Evolutionary conservation across 2,113 vertebrate species (phyloP), one percentile per base, ranked within the genome.

Genomic region (Gila orcuttii): DNA sequence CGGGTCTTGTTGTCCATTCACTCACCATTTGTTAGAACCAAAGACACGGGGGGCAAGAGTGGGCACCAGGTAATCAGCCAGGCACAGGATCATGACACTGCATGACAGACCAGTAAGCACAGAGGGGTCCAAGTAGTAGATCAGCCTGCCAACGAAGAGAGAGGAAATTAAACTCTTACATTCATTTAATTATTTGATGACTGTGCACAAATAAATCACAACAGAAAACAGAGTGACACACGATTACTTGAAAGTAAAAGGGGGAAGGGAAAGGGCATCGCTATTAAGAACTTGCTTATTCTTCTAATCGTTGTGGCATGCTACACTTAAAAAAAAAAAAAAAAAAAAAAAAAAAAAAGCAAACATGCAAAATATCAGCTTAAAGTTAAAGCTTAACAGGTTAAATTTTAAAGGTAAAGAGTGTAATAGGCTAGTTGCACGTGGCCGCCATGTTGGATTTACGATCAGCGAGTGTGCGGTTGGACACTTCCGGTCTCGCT

Each of bases 31-130:
- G 91, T 98, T 98, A 90, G 97, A 96, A 87, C 98, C 97, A 87
- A 99, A 99, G 90, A 99, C 96, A 79, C 96, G 93, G 83, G 97
- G 97, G 3, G 97, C 97, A 42, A 99, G 96, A 64, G 96, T 98
- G 90, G 98, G 98, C 89, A 99, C 97, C 85, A 99, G 95, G 87
- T 99, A 99, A 92, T 99, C 98, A 47, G 98, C 97, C 95, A 99
- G 91, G 88, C 98, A 99, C 86, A 99, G 93, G 91, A 97, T 93
- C 98, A 99, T 99, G 87, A 99, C 94, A 0, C 95, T 93, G 90
- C 96, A 97, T 91, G 98, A 99, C 73, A 99, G 95, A 0, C 98
- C 97, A 0, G 98, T 99, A 79, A 99, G 96, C 88, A 99, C 97
- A 0, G 98, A 99, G 0, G 98, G 98, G 88, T 99, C 98, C 93